Conservation (phyloP, 2,888 invertebrate species). For the Platynereis dumerilii region DNA sequence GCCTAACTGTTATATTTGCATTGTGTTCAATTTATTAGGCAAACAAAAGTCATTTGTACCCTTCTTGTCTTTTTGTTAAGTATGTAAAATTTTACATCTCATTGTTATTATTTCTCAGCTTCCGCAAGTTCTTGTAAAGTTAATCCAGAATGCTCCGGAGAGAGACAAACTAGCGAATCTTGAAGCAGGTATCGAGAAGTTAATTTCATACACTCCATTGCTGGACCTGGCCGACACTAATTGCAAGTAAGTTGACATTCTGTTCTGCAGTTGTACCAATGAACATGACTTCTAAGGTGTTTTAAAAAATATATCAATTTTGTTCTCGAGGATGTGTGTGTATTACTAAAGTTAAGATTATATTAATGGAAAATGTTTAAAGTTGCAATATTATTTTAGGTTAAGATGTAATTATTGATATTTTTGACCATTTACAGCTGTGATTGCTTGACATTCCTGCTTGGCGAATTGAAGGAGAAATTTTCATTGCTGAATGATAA, state of each 20-base stretch:
- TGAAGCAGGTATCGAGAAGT: slow-evolving; percentile 70
- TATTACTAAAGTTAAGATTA: too few species aligned
- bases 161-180: slow-evolving; percentile 12
- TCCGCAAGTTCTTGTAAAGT: slow-evolving; percentile 25
- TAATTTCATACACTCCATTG: slow-evolving; percentile 81
- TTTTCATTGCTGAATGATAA: not conserved
- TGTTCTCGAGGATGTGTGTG: too few species aligned
- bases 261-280: not conserved
- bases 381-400: not conserved
- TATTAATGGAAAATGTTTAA: not conserved
- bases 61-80: too few species aligned
- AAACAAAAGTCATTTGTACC: too few species aligned
- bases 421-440: slow-evolving; percentile 8
- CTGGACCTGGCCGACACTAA: slow-evolving; percentile 89
- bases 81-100: too few species aligned
- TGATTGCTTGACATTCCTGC: slow-evolving; percentile 6
- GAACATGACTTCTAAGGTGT: not conserved
- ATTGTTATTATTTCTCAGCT: slow-evolving; percentile 12
- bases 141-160: slow-evolving; percentile 17
- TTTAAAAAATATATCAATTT: too few species aligned
- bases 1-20: too few species aligned
- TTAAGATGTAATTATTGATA: not conserved
- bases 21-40: too few species aligned
- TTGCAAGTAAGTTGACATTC: slow-evolving; percentile 68
- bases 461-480: slow-evolving; percentile 1